Percentiles rank a stretch among this genome's conserved stretches.
phyloP scores from a whole-genome alignment of 2,113 vertebrate genomes.

The Rhea americana region DNA sequence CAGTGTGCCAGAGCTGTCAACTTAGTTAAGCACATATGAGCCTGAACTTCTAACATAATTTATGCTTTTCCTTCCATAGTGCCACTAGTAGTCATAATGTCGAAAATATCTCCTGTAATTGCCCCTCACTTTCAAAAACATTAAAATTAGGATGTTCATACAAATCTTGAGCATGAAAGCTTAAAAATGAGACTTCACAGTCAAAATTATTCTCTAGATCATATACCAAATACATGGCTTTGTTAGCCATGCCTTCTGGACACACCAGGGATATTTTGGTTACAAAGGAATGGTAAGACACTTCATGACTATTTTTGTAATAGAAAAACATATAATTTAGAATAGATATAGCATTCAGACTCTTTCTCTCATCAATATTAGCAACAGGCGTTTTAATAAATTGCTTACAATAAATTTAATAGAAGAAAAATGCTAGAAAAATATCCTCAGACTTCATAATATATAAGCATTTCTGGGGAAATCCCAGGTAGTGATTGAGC shows the following conservation, averaged over 20 bases:
- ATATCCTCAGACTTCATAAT: background rate
- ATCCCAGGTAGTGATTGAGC: accelerated
- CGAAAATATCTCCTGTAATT: background rate
- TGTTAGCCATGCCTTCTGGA: background rate
- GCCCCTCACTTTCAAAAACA: background rate
- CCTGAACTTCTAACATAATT: background rate
- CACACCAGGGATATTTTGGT: accelerated
- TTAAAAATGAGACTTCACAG: background rate
- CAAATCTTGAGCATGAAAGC: background rate
- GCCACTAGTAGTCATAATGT: accelerated
- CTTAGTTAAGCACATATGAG: background rate
- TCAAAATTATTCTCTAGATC: background rate
- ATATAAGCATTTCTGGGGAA: accelerated
- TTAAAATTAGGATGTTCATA: background rate
- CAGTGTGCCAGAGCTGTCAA: background rate
- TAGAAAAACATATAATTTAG: background rate
- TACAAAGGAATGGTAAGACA: background rate
- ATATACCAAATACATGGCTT: background rate
- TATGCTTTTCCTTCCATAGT: background rate
- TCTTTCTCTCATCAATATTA: background rate
- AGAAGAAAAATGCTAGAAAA: accelerated
- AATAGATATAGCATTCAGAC: background rate
- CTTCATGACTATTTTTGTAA: background rate
- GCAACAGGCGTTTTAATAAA: background rate
- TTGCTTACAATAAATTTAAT: background rate